These are phyloP conservation scores for Cantharis lateralis DNA, from an alignment of 2,888 invertebrate genomes.

Conservation along the genomic window DNA sequence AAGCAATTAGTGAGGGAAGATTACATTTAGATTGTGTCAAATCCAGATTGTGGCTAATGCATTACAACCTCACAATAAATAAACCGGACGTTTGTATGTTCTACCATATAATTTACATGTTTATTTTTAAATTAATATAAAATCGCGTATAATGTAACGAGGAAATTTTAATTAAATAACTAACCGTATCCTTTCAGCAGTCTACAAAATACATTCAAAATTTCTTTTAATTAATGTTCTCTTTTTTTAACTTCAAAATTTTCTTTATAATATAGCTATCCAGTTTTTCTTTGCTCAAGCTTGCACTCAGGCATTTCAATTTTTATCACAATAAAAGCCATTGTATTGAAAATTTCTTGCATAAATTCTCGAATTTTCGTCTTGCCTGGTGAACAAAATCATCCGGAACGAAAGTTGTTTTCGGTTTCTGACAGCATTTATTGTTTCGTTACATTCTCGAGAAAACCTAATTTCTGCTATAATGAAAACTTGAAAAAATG, in stretches of 20 bases:
- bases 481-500: neutral
- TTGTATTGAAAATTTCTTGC: neutral
- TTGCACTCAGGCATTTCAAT: neutral
- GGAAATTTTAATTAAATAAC: neutral
- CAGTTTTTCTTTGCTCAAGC: neutral
- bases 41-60: slow-evolving; percentile 36
- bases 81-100: slow-evolving; percentile 9
- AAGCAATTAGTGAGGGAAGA: slow-evolving; percentile 38
- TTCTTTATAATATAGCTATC: neutral
- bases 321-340: neutral
- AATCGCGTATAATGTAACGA: neutral
- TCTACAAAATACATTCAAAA: neutral
- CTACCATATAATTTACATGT: slow-evolving; percentile 11
- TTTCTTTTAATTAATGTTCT: neutral
- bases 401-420: neutral
- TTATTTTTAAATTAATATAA: slow-evolving; percentile 7
- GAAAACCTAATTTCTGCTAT: neutral
- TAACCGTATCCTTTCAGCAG: neutral
- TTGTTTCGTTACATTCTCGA: neutral
- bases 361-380: neutral
- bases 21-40: slow-evolving; percentile 39
- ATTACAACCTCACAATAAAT: slow-evolving; percentile 34
- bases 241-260: neutral
- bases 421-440: neutral
- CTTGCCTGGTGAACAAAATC: neutral